A percentile compares a stretch with the other conserved stretches of the same genome.
Evolutionary conservation across 2,797 vertebrate species (phyloP).

Genomic region (Luscinia megarhynchos): DNA sequence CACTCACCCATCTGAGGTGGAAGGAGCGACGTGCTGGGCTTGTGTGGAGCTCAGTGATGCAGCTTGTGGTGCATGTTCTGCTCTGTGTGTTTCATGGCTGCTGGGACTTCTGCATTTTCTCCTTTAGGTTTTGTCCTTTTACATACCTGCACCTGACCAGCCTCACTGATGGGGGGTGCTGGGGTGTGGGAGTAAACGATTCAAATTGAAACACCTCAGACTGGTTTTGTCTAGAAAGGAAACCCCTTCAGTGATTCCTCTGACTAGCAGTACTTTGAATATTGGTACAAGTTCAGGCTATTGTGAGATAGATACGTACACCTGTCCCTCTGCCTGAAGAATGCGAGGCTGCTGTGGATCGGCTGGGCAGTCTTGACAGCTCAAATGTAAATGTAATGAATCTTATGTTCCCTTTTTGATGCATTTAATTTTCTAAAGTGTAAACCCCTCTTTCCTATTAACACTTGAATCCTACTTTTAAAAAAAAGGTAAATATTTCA

Average conservation of each 20-base stretch:
- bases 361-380: not conserved
- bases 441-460: not conserved
- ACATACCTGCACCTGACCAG: not conserved
- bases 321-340: not conserved
- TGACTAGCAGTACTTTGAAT: not conserved
- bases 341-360: not conserved
- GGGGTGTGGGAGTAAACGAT: not conserved
- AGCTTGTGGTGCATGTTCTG: accelerated
- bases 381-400: not conserved
- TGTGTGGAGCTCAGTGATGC: not conserved
- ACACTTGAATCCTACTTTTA: not conserved
- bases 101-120: not conserved
- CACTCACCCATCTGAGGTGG: not conserved
- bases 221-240: not conserved
- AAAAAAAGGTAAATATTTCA: not conserved
- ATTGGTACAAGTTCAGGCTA: not conserved
- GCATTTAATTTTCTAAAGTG: not conserved
- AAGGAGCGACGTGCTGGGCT: not conserved
- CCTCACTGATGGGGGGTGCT: not conserved
- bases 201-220: not conserved
- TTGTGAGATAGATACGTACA: not conserved
- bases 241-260: not conserved
- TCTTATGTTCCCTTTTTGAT: not conserved
- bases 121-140: not conserved
- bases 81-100: not conserved